These are phyloP conservation scores for Atta cephalotes DNA, from an alignment of 1,140 invertebrate genomes.

Conservation along the genomic window DNA sequence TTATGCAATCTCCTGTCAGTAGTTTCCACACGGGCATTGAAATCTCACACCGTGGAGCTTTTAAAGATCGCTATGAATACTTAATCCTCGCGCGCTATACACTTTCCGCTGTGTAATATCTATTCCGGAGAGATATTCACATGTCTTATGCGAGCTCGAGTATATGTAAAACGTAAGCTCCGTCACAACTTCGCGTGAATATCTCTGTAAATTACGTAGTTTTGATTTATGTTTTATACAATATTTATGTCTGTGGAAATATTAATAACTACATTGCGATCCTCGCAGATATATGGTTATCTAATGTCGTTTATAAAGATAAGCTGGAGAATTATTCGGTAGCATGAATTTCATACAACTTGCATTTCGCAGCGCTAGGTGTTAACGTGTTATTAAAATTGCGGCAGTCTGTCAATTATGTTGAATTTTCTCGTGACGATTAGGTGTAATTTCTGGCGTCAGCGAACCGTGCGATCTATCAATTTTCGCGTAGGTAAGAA, in stretches of 20 bases:
- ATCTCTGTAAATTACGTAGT: not conserved
- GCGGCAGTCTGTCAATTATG: slow-evolving; percentile 21
- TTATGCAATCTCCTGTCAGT: slow-evolving; percentile 4
- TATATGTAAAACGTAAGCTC: not conserved
- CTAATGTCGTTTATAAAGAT: not conserved
- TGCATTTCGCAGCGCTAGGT: not conserved
- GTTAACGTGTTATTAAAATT: slow-evolving; percentile 43
- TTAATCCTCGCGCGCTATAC: slow-evolving; percentile 11
- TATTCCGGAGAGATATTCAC: slow-evolving; percentile 26
- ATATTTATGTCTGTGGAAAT: not conserved
- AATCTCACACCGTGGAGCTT: not conserved
- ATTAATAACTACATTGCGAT: not conserved
- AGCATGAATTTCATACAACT: slow-evolving; percentile 11
- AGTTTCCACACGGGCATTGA: not conserved
- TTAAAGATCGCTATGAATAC: slow-evolving; percentile 34
- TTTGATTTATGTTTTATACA: slow-evolving; percentile 17
- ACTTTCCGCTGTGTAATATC: not conserved
- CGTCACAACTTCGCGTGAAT: not conserved
- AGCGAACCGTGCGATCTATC: slow-evolving; percentile 13
- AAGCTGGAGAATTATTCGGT: not conserved
- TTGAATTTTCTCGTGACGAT: slow-evolving; percentile 15
- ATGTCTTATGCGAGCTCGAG: not conserved
- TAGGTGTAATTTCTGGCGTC: slow-evolving; percentile 20
- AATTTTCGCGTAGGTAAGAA: not conserved
- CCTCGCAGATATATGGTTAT: not conserved